phyloP scores from a whole-genome alignment of 2,888 invertebrate genomes.

The Synergus itoensis region DNA sequence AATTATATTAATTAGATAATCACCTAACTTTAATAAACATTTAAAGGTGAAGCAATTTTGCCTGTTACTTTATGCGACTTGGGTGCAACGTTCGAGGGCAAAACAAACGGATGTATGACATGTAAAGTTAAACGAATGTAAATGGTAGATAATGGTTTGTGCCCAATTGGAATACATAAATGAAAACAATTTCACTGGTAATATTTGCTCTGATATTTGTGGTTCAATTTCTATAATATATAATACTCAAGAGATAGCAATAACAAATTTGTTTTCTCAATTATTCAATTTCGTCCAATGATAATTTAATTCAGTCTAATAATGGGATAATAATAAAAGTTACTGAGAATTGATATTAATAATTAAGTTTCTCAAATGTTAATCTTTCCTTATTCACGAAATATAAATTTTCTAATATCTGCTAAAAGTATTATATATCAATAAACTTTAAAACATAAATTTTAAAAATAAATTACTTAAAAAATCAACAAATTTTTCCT shows the following conservation, averaged over 20 bases:
- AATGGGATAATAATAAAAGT: background rate
- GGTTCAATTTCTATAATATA: background rate
- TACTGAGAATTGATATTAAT: background rate
- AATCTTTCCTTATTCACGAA: background rate
- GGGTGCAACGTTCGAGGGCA: background rate
- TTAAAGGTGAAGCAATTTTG: background rate
- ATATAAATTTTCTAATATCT: background rate
- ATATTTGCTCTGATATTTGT: background rate
- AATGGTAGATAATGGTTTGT: background rate
- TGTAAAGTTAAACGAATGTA: background rate
- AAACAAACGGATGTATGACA: slow-evolving; percentile 12
- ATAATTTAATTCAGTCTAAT: background rate
- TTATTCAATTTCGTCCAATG: background rate
- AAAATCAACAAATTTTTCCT: background rate
- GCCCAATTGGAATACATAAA: background rate
- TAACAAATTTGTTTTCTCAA: background rate
- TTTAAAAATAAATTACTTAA: background rate
- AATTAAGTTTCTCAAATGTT: background rate
- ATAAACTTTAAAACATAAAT: too few species aligned
- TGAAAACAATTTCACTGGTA: background rate
- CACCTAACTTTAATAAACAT: background rate
- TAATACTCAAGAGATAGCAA: background rate
- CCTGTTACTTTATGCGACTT: background rate
- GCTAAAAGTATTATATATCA: background rate
- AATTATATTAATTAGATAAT: background rate